Base-by-base conservation (phyloP, 2,797 vertebrate genomes). In the Hyperoplus lanceolatus region DNA sequence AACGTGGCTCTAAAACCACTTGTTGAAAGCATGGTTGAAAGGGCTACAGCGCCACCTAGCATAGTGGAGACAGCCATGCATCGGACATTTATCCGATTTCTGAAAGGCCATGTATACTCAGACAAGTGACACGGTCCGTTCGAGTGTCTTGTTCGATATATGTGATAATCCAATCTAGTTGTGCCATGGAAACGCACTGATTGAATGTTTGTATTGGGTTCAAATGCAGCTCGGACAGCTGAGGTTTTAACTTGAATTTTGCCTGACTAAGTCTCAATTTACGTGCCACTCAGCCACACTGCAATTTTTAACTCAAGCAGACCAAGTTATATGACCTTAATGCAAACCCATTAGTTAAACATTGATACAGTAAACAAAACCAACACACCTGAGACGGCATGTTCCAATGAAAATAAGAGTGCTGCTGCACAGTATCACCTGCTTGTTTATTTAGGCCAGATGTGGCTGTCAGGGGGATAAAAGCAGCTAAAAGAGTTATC, bases 401-500 rank as follows among this genome's bases (percentile, higher is more conserved):
- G 14, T 50, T 79, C 68, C 49, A 4, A 56, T 18, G 39, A 60
- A 65, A 59, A 55, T 68, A 59, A 38, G n/a, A 29, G 15, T 57
- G 63, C 14, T 64, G 53, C 73, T 43, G 59, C 18, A 54, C 41
- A 36, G 10, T 55, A 18, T 73, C 55, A 41, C 57, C 57, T 70
- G 8, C 8, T 16, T 48, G 13, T 55, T 66, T 67, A 58, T 80
- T 72, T 71, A 77, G 71, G 50, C 74, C 76, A 72, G 56, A 78
- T 71, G 71, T 70, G 10, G 60, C 73, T 75, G 70, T 69, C 70
- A 56, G 67, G 60, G 59, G 56, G 83, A 84, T 81, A 70, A 84
- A 83, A 79, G 75, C 80, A 76, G 62, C 65, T 65, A 63, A 55
- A 21, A 21, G 54, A 36, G 7, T 59, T 70, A 69, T 21, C 62